A percentile compares a stretch with the other conserved stretches of the same genome.
Evolutionary conservation across 2,113 vertebrate genomes (phyloP).

Genomic region (Carettochelys insculpta): DNA sequence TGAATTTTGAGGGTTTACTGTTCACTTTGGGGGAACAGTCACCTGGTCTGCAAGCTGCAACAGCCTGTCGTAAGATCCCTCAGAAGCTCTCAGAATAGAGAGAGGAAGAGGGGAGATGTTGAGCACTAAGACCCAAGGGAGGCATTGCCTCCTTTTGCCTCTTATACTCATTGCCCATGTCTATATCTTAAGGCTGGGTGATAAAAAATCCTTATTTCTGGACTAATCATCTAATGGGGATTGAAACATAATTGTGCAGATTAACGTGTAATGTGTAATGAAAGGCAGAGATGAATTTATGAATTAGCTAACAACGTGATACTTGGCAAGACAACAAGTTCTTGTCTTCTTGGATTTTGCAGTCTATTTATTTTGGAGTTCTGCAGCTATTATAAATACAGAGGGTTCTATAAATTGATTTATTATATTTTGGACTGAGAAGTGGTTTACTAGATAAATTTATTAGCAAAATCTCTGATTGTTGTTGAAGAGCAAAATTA

Average conservation of each 20-base stretch:
- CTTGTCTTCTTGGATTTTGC: background rate
- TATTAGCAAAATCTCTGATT: background rate
- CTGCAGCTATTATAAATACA: background rate
- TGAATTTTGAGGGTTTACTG: no score
- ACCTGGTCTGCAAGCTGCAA: no score
- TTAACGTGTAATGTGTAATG: background rate
- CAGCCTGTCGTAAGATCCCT: no score
- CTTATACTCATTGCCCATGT: no score
- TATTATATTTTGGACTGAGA: constrained; percentile 4
- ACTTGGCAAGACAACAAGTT: background rate
- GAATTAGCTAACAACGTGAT: background rate
- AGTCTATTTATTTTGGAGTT: background rate
- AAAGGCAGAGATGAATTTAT: background rate
- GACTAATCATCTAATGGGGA: background rate
- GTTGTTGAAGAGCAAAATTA: background rate
- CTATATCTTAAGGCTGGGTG: background rate
- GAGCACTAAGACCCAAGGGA: no score
- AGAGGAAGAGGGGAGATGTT: no score
- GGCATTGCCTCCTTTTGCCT: no score
- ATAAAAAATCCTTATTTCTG: background rate
- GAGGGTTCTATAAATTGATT: background rate
- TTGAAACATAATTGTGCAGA: background rate
- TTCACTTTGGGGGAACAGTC: no score
- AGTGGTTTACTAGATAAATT: constrained; percentile 35
- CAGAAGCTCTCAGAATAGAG: no score